phyloP scores from a whole-genome alignment of 2,888 invertebrate genomes.

The Orthosia gracilis region DNA sequence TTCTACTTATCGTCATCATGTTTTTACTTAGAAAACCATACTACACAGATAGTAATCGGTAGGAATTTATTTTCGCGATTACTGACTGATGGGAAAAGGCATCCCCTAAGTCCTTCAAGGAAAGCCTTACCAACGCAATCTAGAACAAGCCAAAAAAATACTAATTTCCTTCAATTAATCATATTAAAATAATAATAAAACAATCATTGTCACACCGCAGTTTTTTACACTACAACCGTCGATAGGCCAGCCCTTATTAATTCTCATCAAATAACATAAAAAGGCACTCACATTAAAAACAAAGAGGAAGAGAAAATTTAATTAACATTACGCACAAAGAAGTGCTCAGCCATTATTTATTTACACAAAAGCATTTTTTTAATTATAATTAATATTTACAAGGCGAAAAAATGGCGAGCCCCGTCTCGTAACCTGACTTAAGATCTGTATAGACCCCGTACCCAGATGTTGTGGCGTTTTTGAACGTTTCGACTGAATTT shows the following conservation, averaged over 20 bases:
- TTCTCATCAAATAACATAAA: slow-evolving; percentile 78
- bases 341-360: slow-evolving; percentile 84
- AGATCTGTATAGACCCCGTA: slow-evolving; percentile 66
- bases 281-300: slow-evolving; percentile 88
- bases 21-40: not conserved
- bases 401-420: slow-evolving; percentile 76
- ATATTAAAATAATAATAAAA: not conserved
- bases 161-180: not conserved
- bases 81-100: too few species aligned
- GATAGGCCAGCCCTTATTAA: slow-evolving; percentile 53
- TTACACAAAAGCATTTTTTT: slow-evolving; percentile 86
- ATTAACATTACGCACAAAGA: slow-evolving; percentile 86
- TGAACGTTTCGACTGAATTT: slow-evolving; percentile 2
- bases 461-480: slow-evolving; percentile 36
- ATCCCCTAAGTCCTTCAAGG: too few species aligned
- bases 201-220: not conserved
- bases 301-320: slow-evolving; percentile 85
- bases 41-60: too few species aligned
- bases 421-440: slow-evolving; percentile 46
- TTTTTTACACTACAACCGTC: slow-evolving; percentile 36
- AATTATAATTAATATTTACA: slow-evolving; percentile 90
- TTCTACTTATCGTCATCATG: not conserved
- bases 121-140: too few species aligned
- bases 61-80: too few species aligned
- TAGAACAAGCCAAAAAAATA: too few species aligned